These are phyloP conservation scores for Centropyge bicolor DNA, from an alignment of 2,797 vertebrate species.

Conservation along the genomic window DNA sequence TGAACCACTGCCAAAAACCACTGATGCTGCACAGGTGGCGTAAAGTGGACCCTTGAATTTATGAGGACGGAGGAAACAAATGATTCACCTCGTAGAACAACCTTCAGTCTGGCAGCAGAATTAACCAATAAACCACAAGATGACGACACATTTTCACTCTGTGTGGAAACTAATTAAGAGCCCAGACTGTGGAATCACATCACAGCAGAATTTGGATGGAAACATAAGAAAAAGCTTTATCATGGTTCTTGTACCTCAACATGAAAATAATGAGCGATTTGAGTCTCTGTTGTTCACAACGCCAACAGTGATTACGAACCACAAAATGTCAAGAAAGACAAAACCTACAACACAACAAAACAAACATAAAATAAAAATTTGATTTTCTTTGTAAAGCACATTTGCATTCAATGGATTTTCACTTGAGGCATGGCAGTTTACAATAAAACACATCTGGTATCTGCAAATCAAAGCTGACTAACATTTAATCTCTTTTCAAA, in stretches of 20 bases:
- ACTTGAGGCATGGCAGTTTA: neutral
- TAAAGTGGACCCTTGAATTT: neutral
- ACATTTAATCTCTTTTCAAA: neutral
- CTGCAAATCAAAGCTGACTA: neutral
- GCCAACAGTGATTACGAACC: neutral
- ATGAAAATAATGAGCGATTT: neutral
- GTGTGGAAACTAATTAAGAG: neutral
- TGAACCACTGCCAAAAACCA: constrained; percentile 22
- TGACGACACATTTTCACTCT: neutral
- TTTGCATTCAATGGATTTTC: neutral
- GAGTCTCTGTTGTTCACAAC: neutral
- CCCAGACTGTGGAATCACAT: neutral
- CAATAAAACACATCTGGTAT: too few relatives aligned
- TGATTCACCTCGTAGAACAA: neutral
- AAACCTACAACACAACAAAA: neutral
- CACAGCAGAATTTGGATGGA: neutral
- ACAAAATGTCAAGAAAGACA: neutral
- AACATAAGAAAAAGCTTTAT: neutral
- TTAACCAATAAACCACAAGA: neutral
- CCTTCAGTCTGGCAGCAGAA: constrained; percentile 3
- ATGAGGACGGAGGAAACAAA: constrained; percentile 17
- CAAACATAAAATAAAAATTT: neutral
- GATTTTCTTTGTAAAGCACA: too few relatives aligned
- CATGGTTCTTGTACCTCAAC: neutral
- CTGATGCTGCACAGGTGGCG: constrained; percentile 28